Percentiles rank a stretch among this genome's conserved stretches.
Conservation (phyloP, 1,140 invertebrate genomes). For the Drosophila ficusphila region DNA sequence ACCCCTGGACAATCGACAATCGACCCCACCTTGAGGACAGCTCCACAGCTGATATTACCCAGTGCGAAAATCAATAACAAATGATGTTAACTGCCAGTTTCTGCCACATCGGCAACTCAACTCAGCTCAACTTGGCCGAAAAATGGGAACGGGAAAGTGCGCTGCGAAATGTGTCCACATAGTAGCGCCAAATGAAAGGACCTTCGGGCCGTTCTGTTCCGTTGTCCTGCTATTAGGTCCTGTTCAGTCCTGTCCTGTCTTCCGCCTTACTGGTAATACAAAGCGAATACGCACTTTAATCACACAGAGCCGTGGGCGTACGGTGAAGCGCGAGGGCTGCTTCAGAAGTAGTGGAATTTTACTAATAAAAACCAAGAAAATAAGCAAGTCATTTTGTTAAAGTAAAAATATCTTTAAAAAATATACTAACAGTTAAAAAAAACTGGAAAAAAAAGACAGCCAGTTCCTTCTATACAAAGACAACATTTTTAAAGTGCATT, state of each 20-base stretch:
- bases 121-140: too few species aligned
- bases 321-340: slow-evolving; percentile 15
- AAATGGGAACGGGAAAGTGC: background rate
- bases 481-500: too few species aligned
- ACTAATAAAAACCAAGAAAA: background rate
- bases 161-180: slow-evolving; percentile 34
- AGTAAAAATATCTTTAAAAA: too few species aligned
- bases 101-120: slow-evolving; percentile 62
- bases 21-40: slow-evolving; percentile 18
- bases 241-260: slow-evolving; percentile 17
- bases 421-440: too few species aligned
- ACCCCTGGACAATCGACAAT: background rate
- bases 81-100: slow-evolving; percentile 81
- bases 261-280: slow-evolving; percentile 39
- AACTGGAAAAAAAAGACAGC: too few species aligned
- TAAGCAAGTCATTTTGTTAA: too few species aligned
- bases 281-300: slow-evolving; percentile 48
- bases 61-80: slow-evolving; percentile 76
- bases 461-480: too few species aligned
- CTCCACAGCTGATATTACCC: slow-evolving; percentile 45
- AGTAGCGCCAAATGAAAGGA: slow-evolving; percentile 54
- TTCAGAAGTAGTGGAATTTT: background rate
- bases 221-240: slow-evolving; percentile 35
- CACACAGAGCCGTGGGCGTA: slow-evolving; percentile 35
- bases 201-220: slow-evolving; percentile 23